Evolutionary conservation across 2,888 invertebrate genomes (phyloP).

Genomic region (Brachyptera risi): DNA sequence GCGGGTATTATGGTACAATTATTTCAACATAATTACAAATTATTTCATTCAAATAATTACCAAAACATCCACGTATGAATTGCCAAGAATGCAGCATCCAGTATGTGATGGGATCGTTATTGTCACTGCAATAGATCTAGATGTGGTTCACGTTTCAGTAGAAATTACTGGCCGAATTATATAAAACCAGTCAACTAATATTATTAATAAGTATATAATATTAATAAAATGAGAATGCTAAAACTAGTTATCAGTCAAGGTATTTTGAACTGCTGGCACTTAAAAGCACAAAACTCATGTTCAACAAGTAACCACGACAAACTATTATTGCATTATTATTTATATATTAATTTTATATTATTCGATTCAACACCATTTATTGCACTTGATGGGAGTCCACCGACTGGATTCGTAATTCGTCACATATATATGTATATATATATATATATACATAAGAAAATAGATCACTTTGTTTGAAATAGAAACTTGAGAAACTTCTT

Average conservation of each 20-base stretch:
- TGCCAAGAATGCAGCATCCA: neutral
- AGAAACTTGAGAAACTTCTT: too few relatives aligned
- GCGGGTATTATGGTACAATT: neutral
- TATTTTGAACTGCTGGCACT: conserved; percentile 11
- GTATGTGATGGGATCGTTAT: neutral
- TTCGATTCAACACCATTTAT: neutral
- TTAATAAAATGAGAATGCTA: conserved; percentile 5
- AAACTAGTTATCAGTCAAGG: conserved; percentile 8
- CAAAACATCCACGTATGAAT: neutral
- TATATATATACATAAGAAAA: conserved; percentile 10
- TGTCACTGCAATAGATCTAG: neutral
- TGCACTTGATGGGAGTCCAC: conserved; percentile 15
- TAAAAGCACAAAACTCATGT: conserved; percentile 6
- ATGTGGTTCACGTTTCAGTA: neutral
- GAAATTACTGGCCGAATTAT: neutral
- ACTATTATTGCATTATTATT: conserved; percentile 7
- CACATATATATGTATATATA: neutral
- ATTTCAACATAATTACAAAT: neutral
- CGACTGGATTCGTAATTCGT: neutral
- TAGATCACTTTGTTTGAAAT: neutral
- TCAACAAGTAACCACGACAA: conserved; percentile 12
- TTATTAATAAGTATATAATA: neutral
- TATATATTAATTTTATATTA: neutral
- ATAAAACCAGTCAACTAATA: neutral
- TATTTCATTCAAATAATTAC: neutral